Evolutionary conservation across 2,797 vertebrate species (phyloP), one percentile per base, ranked within the genome.

Genomic region (Amblyopsis hoosieri): DNA sequence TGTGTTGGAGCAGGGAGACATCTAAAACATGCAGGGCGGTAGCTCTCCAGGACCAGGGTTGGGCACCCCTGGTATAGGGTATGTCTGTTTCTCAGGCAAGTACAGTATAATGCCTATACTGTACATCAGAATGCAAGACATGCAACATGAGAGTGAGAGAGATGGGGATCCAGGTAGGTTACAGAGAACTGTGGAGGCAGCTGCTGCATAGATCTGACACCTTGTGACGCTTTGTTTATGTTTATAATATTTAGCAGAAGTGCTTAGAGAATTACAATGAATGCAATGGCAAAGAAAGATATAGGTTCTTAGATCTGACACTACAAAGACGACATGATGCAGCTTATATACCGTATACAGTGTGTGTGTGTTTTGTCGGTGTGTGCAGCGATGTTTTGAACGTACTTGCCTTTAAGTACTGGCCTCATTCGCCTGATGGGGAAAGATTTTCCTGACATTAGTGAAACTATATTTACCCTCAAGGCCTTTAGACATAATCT

Each of bases 111-210:
- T 0, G 23, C 19, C 19, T 23, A 23, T 23, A 23, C 19, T 23
- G 19, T 23, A 23, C 19, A 23, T 23, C 19, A 23, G 19, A 23
- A 52, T 2, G 31, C 1, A 59, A 15, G 9, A 57, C 33, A 50
- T 37, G 54, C 37, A 62, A 50, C 42, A 33, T 60, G 62, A 57
- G 12, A 62, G 55, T 45, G 17, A 33, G 53, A 74, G 52, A 37
- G 59, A 71, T 64, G 56, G 59, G 37, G 37, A 37, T 6, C 6
- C 9, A 5, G 37, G 37, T 37, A 66, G 66, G 66, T 72, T 74
- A 64, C 59, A 56, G 13, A 54, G 33, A 45, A 42, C 15, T 12
- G 70, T 65, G 62, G 69, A 67, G 72, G 15, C 12, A 2, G 37
- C 10, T 23, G 51, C 3, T 1, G 17, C 12, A 23, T 1, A 1